Evolutionary conservation across 1,140 invertebrate genomes (phyloP).

Genomic region (Teleopsis dalmanni): DNA sequence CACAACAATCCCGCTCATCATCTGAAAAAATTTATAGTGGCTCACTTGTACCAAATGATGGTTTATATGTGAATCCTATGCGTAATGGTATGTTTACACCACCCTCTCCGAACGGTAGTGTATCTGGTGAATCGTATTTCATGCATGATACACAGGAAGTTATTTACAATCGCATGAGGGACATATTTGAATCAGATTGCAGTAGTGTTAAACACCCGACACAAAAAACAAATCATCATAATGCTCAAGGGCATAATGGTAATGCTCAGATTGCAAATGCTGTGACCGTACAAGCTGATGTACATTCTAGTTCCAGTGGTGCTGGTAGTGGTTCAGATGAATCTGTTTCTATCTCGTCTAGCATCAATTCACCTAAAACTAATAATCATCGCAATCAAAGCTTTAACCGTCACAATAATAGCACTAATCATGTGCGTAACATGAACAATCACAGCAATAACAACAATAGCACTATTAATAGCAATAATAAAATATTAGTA

Average conservation of each 20-base stretch:
- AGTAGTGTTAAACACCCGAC: slow-evolving; percentile 30
- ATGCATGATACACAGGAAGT: slow-evolving; percentile 71
- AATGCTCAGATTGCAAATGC: slow-evolving; percentile 22
- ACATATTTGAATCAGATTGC: slow-evolving; percentile 59
- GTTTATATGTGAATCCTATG: slow-evolving; percentile 76
- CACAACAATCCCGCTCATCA: slow-evolving; percentile 32
- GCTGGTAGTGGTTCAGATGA: slow-evolving; percentile 54
- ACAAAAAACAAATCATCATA: slow-evolving; percentile 5
- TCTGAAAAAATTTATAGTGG: slow-evolving; percentile 42
- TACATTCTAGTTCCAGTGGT: slow-evolving; percentile 55
- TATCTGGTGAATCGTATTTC: slow-evolving; percentile 67
- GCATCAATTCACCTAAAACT: slow-evolving; percentile 33
- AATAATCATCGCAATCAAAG: slow-evolving; percentile 28
- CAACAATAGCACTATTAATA: slow-evolving; percentile 8
- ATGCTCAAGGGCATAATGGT: slow-evolving; percentile 16
- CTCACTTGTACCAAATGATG: slow-evolving; percentile 59
- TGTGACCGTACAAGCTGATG: slow-evolving; percentile 56
- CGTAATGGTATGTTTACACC: slow-evolving; percentile 38
- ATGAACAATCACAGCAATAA: slow-evolving; percentile 10
- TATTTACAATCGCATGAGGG: slow-evolving; percentile 67
- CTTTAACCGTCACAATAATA: slow-evolving; percentile 18
- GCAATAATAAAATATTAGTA: slow-evolving; percentile 7
- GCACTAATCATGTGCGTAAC: slow-evolving; percentile 8
- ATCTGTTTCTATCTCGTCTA: slow-evolving; percentile 52
- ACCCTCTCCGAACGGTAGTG: slow-evolving; percentile 37